Base-by-base conservation (phyloP, 2,888 invertebrate species). In the Malacosoma neustria region DNA sequence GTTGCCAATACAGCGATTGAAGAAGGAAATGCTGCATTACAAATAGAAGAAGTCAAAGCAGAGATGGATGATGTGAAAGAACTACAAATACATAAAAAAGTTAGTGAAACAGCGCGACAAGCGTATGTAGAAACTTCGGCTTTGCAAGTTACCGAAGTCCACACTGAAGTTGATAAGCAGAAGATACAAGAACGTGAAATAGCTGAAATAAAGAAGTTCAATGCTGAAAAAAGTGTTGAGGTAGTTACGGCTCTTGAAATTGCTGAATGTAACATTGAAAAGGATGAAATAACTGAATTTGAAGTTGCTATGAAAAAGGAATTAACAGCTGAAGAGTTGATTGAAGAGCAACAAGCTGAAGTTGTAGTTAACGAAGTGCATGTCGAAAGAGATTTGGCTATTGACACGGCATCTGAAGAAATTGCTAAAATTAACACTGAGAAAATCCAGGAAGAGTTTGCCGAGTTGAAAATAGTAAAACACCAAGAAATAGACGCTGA, bases 391-490 rank as follows among this genome's bases (percentile, higher is more conserved):
- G 38, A 45, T 7, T 39, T 48, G 13, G 4, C 5, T 7, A 22
- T 22, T 22, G 22, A 22, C 6, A 22, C 22, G 9, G 22, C 22
- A 22, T 5, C 22, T 22, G 3, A 7, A 7, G 22, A 22, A 22
- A 22, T 9, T 9, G 22, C 22, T 22, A 22, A 22, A 22, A 22
- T 22, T 2, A 22, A 22, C 5, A 22, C 22, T 3, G 22, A 43
- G 7, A 46, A 42, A 3, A 34, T 41, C 11, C 41, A 46, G 11
- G 63, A 66, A 32, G 66, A 53, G 36, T 59, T 48, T 22, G 61
- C 61, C 11, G 53, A 54, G 4, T 34, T 69, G 0, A 66, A 65
- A 43, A 56, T 69, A 13, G 43, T 59, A 0, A 69, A 69, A 45
- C 45, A 54, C 30, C 36, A 49, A 33, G 35, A 41, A 2, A 30